Base-by-base conservation (phyloP, 1,140 invertebrate species). In the Anthonomus grandis region DNA sequence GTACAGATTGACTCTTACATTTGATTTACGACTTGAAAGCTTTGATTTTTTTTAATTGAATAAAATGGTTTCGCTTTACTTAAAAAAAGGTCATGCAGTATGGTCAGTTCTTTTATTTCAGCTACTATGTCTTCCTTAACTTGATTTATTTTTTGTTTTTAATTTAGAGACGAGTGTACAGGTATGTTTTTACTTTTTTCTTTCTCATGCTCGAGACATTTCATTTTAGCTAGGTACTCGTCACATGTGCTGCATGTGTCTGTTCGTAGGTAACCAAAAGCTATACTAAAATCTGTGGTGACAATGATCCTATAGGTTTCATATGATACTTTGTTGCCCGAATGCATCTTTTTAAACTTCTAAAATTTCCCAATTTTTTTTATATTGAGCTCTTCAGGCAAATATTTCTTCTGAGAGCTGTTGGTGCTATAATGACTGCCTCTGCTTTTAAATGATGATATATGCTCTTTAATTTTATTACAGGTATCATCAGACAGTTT, bases 1-100 rank as follows among this genome's bases (percentile, higher is more conserved):
- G 65, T 56, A n/a, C 48, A 57, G 36, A 68, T 54, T 41, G 60
- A 48, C 59, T 65, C 64, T 22, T 15, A 31, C 12, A n/a, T 36
- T 23, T 36, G 51, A 57, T 39, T 51, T 24, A 25, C 42, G n/a
- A n/a, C n/a, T n/a, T 54, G 15, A 23, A 2, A 15, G n/a, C 31
- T 49, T 49, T 48, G 10, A 38, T 53, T 18, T 46, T 21, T 51
- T 49, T 66, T 68, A 36, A 50, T 51, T 22, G 34, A 59, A 27
- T 66, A 65, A 49, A 64, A 65, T 41, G 15, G 37, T 37, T 62
- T 8, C 41, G 64, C 59, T 46, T 57, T 59, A 22, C 9, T 46
- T 52, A 44, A 46, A 25, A 64, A 39, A 23, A 59, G 4, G 8
- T 59, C 21, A 46, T 50, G 39, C 41, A 48, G 8, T 3, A 34